These are phyloP conservation scores for Seladonia tumulorum DNA, from an alignment of 2,888 invertebrate species.

Conservation along the genomic window DNA sequence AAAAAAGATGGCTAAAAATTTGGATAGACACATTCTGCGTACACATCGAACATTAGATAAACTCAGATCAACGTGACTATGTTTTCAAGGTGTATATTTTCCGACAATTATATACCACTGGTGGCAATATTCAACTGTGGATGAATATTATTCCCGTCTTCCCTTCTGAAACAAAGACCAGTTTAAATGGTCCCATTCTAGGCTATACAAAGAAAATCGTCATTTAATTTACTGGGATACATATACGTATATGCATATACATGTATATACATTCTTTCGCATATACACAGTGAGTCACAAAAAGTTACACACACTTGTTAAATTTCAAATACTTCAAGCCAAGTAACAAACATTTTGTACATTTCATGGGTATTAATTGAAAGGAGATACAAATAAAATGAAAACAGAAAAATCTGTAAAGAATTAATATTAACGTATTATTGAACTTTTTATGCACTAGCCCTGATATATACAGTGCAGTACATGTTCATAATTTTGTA, in stretches of 20 bases:
- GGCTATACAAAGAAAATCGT: neutral
- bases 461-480: neutral
- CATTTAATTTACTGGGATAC: constrained; percentile 6
- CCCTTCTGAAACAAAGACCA: constrained; percentile 24
- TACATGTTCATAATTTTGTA: neutral
- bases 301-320: neutral
- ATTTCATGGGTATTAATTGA: neutral
- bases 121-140: neutral
- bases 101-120: neutral
- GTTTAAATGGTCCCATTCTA: constrained; percentile 34
- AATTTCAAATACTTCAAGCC: neutral
- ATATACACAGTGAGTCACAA: neutral
- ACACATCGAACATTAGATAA: neutral
- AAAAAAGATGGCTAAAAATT: neutral
- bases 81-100: neutral
- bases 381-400: neutral
- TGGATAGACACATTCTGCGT: neutral
- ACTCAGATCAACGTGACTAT: neutral
- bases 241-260: neutral
- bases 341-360: neutral
- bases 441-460: neutral
- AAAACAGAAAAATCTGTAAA: neutral
- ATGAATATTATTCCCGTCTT: neutral
- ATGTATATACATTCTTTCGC: neutral
- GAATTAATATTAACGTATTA: neutral